Evolutionary conservation across 2,797 vertebrate genomes (phyloP), one percentile per base, ranked within the genome.

Genomic region (Trachurus trachurus): DNA sequence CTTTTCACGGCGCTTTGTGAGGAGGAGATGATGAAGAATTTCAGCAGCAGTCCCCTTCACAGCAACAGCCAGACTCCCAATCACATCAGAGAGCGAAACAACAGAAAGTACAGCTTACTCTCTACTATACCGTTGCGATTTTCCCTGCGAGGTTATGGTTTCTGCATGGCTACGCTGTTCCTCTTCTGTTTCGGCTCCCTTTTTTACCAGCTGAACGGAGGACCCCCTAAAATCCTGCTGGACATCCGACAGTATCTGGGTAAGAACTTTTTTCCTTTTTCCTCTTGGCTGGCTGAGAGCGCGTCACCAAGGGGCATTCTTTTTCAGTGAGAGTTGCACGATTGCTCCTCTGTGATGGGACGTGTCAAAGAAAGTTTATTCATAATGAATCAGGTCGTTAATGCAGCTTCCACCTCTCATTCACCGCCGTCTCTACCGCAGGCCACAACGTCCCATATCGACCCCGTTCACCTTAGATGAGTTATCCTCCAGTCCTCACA

Each of bases 241-340:
- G 96, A 98, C 92, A 94, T 99, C 89, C 95, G 97, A 80, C 96
- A 96, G 89, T 98, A 97, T 91, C 95, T 99, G 88, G 98, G 98
- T 99, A 96, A 97, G 98, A 81, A 90, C 67, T 86, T 84, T 81
- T 73, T 3, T 9, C 62, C 76, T 78, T 76, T 50, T 34, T 59
- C 9, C 53, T 34, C 57, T 6, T 17, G 44, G 26, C 44, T 59
- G 67, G 62, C 70, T 29, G 22, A 9, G 31, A 49, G 66, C 66
- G 68, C 61, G 74, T 82, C 71, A 60, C 66, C 42, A 34, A 5
- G 60, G 29, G 53, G 31, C 19, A 31, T 78, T 57, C 21, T 45
- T 65, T 11, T 11, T 58, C 26, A 22, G 8, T 45, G 37, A 57
- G 72, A 71, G 70, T 83, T 71, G 17, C 69, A 6, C 53, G 17